A percentile compares a stretch with the other conserved stretches of the same genome.
Evolutionary conservation across 2,113 vertebrate genomes (phyloP).

Genomic region (Sardina pilchardus): DNA sequence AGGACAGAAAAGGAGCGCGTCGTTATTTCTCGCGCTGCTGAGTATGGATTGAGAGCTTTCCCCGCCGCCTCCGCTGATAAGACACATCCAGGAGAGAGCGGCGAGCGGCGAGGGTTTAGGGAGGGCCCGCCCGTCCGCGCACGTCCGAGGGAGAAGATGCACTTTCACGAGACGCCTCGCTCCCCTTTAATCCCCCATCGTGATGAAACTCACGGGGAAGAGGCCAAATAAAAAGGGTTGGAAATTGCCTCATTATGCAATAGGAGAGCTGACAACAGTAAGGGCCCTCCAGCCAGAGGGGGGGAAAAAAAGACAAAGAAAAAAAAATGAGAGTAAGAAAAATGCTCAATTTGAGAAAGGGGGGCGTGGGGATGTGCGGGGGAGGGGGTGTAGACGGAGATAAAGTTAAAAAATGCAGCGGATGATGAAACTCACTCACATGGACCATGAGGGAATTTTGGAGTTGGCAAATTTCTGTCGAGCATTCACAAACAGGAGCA

Average conservation of each 20-base stretch:
- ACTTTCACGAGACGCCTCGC: background rate
- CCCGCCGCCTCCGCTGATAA: conserved; percentile 21
- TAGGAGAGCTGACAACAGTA: background rate
- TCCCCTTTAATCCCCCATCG: conserved; percentile 28
- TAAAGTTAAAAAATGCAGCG: conserved; percentile 51
- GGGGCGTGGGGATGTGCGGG: too few relatives aligned
- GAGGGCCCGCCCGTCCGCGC: conserved; percentile 29
- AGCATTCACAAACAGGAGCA: background rate
- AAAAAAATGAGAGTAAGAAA: background rate
- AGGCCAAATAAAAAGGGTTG: conserved; percentile 41
- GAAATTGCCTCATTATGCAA: conserved; percentile 53
- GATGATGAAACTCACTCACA: conserved; percentile 53
- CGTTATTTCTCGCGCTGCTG: conserved; percentile 27
- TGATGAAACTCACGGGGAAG: conserved; percentile 45
- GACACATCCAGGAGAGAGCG: background rate
- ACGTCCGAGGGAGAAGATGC: conserved; percentile 23
- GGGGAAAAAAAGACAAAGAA: background rate
- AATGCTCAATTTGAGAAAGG: background rate
- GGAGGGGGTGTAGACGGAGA: conserved; percentile 42
- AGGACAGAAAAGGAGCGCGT: conserved; percentile 15
- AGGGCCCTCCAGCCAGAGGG: conserved; percentile 43
- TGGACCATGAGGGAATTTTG: conserved; percentile 2
- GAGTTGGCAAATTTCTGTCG: background rate
- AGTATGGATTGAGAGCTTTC: conserved; percentile 33
- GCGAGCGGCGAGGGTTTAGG: too few relatives aligned